Base-by-base conservation (phyloP, 2,797 vertebrate genomes). In the Enteromius anoplus region DNA sequence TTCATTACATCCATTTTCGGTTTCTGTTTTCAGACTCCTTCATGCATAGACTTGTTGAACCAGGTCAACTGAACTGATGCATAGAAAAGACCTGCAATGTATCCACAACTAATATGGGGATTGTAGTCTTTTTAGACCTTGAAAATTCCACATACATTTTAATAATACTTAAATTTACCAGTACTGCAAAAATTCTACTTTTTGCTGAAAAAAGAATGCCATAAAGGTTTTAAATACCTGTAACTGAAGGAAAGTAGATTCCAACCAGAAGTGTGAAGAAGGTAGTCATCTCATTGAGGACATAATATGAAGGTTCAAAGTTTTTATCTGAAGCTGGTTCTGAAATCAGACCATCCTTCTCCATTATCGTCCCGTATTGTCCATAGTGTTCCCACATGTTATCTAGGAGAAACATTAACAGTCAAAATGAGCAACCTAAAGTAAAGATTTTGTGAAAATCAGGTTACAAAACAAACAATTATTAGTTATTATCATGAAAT, bases 191-290 rank as follows among this genome's bases (percentile, higher is more conserved):
- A 71, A 47, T 49, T 0, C 23, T 10, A 15, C 69, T 29, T 49
- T 29, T 2, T 49, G 26, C 45, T 32, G 2, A 51, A 32, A 4
- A 58, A 66, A 40, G 17, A 73, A 53, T n/a, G 17, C 14, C 29
- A 53, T 37, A 14, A 6, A 14, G 49, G 32, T 55, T 55, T 73
- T 1, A 32, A 53, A 73, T 91, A 98, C 98, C 98, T 81, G 98
- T 99, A 84, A 99, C 98, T 0, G 98, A 98, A 3, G 98, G 98
- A 87, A 99, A 99, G 92, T 97, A 99, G 88, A 99, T 99, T 85
- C 98, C 98, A 58, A 99, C 96, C 84, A 99, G 93, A 90, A 98
- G 89, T 40, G 97, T 99, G 91, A 99, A 98, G 88, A 92, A 96
- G 32, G 97, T 97, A 88, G 93, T 86, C 71, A 98, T 97, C 88